Evolutionary conservation across 2,888 invertebrate genomes (phyloP), one percentile per base, ranked within the genome.

Genomic region (Muschampia plurimacula): DNA sequence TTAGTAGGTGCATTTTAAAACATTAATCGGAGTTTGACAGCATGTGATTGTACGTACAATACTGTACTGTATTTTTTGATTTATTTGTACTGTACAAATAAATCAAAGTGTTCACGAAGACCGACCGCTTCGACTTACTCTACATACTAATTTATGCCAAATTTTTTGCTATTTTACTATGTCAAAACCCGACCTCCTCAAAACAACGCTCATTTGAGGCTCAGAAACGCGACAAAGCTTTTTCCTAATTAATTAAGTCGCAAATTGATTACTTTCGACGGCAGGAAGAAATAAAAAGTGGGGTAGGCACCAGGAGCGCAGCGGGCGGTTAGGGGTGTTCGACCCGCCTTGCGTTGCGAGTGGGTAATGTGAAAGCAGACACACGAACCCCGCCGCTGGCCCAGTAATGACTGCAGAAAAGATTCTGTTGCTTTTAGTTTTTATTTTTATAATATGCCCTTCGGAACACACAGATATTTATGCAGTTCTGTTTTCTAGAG

Each of bases 311-410:
- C 86, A 89, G 89, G 90, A 88, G 87, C 88, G 83, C 89, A 81
- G 80, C 82, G 81, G 82, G 82, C 76, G 89, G 88, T 78, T 86
- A 86, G 89, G 88, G 88, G 90, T 86, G 72, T 72, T 67, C 67
- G 72, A 72, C 72, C 72, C 72, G 85, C 91, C 91, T 89, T 90
- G 89, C 92, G 89, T 87, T 86, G 90, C 90, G 89, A 91, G 90
- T 89, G 91, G 93, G 93, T 92, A 93, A 94, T 94, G 94, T 94
- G 93, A 90, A 93, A 93, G 93, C 90, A 93, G 93, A 93, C 94
- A 94, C 93, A 93, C 92, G 93, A 92, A 92, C 92, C 93, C 92
- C 89, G 92, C 90, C 89, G 91, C 87, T 91, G 88, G 86, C 89
- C 83, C 75, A 72, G 89, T 93, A 93, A 83, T 73, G 84, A 72